These are phyloP conservation scores for Callinectes sapidus DNA, from an alignment of 2,888 invertebrate genomes.

Conservation along the genomic window DNA sequence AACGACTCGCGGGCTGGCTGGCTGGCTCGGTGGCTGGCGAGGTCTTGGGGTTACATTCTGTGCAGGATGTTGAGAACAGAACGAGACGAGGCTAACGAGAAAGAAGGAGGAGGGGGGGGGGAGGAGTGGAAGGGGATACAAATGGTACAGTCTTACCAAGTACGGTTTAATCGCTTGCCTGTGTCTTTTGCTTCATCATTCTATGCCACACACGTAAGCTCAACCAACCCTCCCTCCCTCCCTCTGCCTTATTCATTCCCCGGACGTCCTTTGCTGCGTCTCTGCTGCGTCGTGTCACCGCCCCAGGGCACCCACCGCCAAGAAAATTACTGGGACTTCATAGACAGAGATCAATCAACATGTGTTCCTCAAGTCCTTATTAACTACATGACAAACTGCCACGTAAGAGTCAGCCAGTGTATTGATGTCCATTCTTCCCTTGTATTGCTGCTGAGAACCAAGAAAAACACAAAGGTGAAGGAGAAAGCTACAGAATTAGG, in stretches of 20 bases:
- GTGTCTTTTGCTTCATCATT: not conserved
- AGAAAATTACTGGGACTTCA: not conserved
- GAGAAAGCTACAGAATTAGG: too few species aligned
- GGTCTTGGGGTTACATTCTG: not conserved
- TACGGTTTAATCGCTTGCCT: not conserved
- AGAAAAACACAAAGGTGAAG: too few species aligned
- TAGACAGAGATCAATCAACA: not conserved
- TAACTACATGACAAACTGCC: too few species aligned
- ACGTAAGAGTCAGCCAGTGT: too few species aligned
- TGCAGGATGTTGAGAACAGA: not conserved
- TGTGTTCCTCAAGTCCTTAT: too few species aligned
- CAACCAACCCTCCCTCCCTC: too few species aligned
- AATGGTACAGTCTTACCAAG: not conserved
- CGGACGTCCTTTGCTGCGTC: not conserved
- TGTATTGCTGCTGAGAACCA: too few species aligned
- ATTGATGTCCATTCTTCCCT: too few species aligned
- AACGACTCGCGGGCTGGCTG: not conserved
- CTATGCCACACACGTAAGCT: not conserved
- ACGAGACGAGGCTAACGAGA: not conserved
- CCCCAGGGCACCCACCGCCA: not conserved
- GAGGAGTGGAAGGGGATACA: not conserved
- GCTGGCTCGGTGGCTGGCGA: not conserved
- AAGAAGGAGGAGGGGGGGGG: not conserved
- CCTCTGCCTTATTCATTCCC: not conserved
- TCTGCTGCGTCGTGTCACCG: not conserved